These are phyloP conservation scores for Lophura nycthemera DNA, from an alignment of 2,113 vertebrate species.

Conservation along the genomic window DNA sequence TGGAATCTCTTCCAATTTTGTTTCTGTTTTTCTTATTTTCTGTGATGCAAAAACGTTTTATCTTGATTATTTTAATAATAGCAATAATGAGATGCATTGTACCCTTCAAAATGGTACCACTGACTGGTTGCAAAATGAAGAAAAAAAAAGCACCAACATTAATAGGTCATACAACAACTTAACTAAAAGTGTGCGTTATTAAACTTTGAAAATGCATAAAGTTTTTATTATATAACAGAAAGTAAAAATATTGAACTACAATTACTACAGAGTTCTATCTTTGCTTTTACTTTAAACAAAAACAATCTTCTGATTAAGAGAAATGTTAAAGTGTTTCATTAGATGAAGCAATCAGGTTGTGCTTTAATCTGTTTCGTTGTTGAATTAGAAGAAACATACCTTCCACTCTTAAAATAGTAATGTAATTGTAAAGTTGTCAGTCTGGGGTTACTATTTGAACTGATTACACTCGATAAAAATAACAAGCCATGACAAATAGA, in stretches of 20 bases:
- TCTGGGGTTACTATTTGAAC: conserved; percentile 59
- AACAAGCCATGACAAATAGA: conserved; percentile 73
- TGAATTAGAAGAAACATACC: conserved; percentile 50
- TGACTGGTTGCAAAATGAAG: not conserved
- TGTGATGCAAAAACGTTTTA: not conserved
- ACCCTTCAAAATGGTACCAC: not conserved
- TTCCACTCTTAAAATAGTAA: conserved; percentile 57
- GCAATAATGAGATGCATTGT: not conserved
- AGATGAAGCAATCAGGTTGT: conserved; percentile 28
- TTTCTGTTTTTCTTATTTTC: not conserved
- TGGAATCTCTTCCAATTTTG: not conserved
- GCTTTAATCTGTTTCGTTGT: conserved; percentile 43
- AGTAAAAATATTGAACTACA: not conserved
- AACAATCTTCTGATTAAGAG: not conserved
- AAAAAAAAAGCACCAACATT: not conserved
- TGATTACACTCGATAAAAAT: conserved; percentile 76
- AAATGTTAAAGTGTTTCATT: not conserved
- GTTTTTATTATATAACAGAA: not conserved
- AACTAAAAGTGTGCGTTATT: not conserved
- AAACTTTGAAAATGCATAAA: not conserved
- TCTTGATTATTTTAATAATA: not conserved
- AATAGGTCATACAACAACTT: not conserved
- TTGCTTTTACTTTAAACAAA: not conserved
- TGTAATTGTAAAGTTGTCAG: conserved; percentile 57
- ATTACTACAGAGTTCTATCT: not conserved